phyloP scores from a whole-genome alignment of 2,113 vertebrate genomes.

The Thymallus thymallus region DNA sequence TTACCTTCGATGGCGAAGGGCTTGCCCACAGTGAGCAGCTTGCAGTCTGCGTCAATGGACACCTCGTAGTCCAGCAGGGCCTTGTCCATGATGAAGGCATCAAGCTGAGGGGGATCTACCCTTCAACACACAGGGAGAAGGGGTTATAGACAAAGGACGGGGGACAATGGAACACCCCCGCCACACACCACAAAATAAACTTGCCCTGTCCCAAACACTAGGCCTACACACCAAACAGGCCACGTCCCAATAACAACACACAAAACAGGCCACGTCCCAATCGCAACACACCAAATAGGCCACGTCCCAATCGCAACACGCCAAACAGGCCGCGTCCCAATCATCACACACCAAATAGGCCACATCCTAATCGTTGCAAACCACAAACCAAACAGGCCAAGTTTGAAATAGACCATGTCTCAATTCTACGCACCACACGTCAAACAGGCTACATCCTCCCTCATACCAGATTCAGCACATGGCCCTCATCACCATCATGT shows the following conservation, averaged over 20 bases:
- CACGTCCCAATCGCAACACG: neutral
- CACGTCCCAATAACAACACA: neutral
- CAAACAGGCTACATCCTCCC: no score
- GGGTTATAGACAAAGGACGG: slow-evolving; percentile 11
- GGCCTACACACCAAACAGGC: no score
- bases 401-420: no score
- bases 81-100: slow-evolving; percentile 92
- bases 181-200: neutral
- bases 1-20: slow-evolving; percentile 88
- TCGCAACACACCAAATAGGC: neutral
- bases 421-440: no score
- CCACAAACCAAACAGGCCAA: neutral
- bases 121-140: slow-evolving; percentile 53
- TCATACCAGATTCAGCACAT: slow-evolving; percentile 3
- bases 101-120: slow-evolving; percentile 82
- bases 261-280: neutral
- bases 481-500: neutral
- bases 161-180: neutral
- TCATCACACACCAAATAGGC: neutral
- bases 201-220: no score
- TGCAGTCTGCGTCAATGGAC: slow-evolving; percentile 86
- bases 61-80: slow-evolving; percentile 86
- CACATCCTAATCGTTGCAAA: neutral
- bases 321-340: neutral
- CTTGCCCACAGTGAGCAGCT: slow-evolving; percentile 85